Evolutionary conservation across 2,888 invertebrate species (phyloP).

Genomic region (Phlogophora meticulosa): DNA sequence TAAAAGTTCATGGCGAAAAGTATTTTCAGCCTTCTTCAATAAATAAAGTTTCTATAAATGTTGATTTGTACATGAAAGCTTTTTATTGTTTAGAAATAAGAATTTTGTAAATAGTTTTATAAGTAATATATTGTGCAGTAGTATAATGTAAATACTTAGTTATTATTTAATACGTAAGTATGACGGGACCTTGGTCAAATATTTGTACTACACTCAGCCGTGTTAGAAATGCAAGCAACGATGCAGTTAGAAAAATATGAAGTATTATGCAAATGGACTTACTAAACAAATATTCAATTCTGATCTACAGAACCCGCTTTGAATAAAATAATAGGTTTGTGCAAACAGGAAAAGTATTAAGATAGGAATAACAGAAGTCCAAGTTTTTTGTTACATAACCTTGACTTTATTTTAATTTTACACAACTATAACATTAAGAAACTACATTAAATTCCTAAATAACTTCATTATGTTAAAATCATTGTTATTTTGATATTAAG

Average conservation of each 20-base stretch:
- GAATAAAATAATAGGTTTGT: conserved; percentile 13
- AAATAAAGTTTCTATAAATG: too few relatives aligned
- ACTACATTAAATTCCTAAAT: not conserved
- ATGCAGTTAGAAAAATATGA: not conserved
- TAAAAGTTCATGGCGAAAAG: too few relatives aligned
- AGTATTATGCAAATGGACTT: not conserved
- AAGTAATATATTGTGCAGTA: too few relatives aligned
- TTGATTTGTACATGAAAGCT: not conserved
- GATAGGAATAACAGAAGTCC: conserved; percentile 10
- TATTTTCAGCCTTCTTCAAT: too few relatives aligned
- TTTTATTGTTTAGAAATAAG: too few relatives aligned
- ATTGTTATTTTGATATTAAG: too few relatives aligned
- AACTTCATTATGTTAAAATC: not conserved
- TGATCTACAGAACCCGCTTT: conserved; percentile 28
- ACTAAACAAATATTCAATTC: not conserved
- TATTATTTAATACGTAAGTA: too few relatives aligned
- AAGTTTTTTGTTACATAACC: conserved; percentile 12
- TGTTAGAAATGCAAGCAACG: too few relatives aligned
- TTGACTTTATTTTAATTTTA: conserved; percentile 3
- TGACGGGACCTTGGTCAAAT: too few relatives aligned
- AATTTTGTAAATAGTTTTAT: too few relatives aligned
- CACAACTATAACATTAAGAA: not conserved
- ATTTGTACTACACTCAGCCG: too few relatives aligned
- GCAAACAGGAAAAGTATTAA: conserved; percentile 18
- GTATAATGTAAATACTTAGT: too few relatives aligned